Evolutionary conservation across 2,888 invertebrate genomes (phyloP), one percentile per base, ranked within the genome.

Genomic region (Cepaea hortensis): DNA sequence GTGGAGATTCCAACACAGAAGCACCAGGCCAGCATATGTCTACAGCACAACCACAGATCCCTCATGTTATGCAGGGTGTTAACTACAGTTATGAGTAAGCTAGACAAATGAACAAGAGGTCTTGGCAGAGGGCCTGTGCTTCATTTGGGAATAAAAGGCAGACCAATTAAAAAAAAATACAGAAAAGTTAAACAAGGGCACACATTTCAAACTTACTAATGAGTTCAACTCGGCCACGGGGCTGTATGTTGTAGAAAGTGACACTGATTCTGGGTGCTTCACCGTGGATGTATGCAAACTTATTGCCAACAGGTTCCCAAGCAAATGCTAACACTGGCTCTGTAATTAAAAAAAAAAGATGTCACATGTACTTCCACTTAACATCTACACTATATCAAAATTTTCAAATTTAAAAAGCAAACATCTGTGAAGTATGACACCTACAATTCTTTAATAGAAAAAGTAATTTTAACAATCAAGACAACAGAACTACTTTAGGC

Each of bases 291-390:
- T 99, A 98, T 0, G 98, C 97, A 95, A 99, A 99, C 94, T 98
- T 99, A 81, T 96, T 97, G 3, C 99, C 99, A 11, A 98, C 96
- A 0, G 99, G 99, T 94, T 99, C 99, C 99, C 99, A 99, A 0
- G 98, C 98, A 93, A 99, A 99, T 0, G 98, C 98, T 92, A 95
- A 91, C 84, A 96, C 95, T 80, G 93, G 94, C 89, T 95, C 95
- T 95, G 92, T 70, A 88, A 91, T 62, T 35, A 55, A 35, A 79
- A 79, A 55, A 6, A 55, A 9, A 55, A 55, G 55, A 6, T 55
- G 0, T 55, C 55, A 55, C 55, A 6, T 55, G 7, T 55, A 55
- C 55, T 11, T 11, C 6, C 11, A 11, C 55, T 11, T 9, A 55
- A 55, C 55, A 55, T 55, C 7, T 6, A 11, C 55, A 55, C 11